Evolutionary conservation across 2,888 invertebrate genomes (phyloP).

Genomic region (Oxytorus armatus): DNA sequence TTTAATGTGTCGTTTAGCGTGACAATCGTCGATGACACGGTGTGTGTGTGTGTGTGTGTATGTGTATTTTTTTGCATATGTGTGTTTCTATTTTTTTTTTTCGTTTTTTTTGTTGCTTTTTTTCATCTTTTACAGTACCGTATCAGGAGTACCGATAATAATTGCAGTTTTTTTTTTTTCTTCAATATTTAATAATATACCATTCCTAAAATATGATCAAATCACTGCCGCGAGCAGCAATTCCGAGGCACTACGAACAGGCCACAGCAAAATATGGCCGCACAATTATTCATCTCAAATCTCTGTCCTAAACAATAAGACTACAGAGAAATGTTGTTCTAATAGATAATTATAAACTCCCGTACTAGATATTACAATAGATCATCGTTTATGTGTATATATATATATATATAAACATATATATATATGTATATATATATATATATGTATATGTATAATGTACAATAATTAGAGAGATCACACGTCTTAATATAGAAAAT

Average conservation of each 20-base stretch:
- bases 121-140: constrained; percentile 72
- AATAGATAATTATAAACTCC: constrained; percentile 78
- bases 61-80: constrained; percentile 32
- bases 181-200: constrained; percentile 81
- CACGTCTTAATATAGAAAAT: constrained; percentile 84
- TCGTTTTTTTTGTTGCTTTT: too few species aligned
- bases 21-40: constrained; percentile 72
- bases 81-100: too few species aligned
- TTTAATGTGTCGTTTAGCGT: constrained; percentile 78
- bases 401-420: too few species aligned
- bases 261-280: constrained; percentile 84
- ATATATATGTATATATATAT: too few species aligned
- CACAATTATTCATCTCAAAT: constrained; percentile 83
- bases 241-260: constrained; percentile 85
- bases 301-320: constrained; percentile 71
- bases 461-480: constrained; percentile 85
- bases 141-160: constrained; percentile 81
- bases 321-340: constrained; percentile 74
- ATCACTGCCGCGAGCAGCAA: constrained; percentile 84
- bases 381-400: constrained; percentile 63
- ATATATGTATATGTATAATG: too few species aligned
- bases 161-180: constrained; percentile 81
- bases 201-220: constrained; percentile 84
- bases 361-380: constrained; percentile 81
- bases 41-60: constrained; percentile 53